Evolutionary conservation across 2,888 invertebrate species (phyloP), one percentile per base, ranked within the genome.

Genomic region (Sturmia bella): DNA sequence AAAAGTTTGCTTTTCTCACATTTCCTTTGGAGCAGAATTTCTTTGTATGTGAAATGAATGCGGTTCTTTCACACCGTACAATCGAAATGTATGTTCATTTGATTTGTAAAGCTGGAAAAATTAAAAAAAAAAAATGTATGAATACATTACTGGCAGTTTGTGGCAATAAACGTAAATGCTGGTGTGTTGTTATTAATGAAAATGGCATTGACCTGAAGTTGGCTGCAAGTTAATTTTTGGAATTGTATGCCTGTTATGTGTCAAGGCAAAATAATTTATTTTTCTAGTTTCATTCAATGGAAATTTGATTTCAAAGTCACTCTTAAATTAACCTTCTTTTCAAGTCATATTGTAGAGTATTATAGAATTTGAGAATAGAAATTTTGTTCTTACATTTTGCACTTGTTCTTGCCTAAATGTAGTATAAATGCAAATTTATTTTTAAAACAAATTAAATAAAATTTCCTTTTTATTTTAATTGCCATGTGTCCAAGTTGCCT

Each of bases 361-460:
- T 3, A 27, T 27, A 9, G 7, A 6, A 27, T 6, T 27, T 27
- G 27, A 32, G 7, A 32, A 32, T 32, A 3, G n/a, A n/a, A n/a
- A n/a, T 7, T 3, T 32, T 32, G 5, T 7, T 32, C 32, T 0
- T 32, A 19, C 45, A 19, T 45, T 3, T 45, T 32, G 45, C 15
- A 17, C 21, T 54, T 41, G n/a, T 64, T 54, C 56, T 19, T 11
- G 41, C 52, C 11, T 39, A 59, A 64, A 64, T 69, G 54, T 50
- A 80, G 66, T 64, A 27, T 64, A 75, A 70, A 80, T 75, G 64
- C 32, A 70, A 80, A 75, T 59, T 80, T 52, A 52, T 59, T 66
- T 70, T 66, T 24, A 27, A 32, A 70, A 57, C 48, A 63, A 80
- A 80, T 75, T 66, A 52, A 70, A 75, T 59, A 75, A 72, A 2